phyloP scores from a whole-genome alignment of 1,140 invertebrate species.

The Drosophila quadrilineata region DNA sequence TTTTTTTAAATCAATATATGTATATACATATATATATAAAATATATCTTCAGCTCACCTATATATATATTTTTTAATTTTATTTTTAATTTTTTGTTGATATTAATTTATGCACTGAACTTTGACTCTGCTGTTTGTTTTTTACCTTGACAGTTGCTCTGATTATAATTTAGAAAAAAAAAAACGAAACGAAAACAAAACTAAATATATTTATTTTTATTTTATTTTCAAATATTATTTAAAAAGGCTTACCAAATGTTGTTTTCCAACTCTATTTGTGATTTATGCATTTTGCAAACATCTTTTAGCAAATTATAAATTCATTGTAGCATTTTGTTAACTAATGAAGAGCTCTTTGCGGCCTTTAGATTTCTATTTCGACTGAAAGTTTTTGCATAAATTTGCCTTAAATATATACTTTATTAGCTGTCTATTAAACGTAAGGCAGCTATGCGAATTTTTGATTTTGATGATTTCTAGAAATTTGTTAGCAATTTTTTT shows the following conservation, averaged over 20 bases:
- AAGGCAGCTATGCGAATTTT: too few species aligned
- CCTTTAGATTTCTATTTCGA: too few species aligned
- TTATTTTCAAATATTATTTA: conserved; percentile 4
- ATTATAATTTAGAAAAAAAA: conserved; percentile 18
- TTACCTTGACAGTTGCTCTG: conserved; percentile 53
- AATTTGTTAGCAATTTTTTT: too few species aligned
- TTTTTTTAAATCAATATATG: conserved; percentile 9
- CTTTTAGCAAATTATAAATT: background rate
- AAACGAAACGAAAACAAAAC: too few species aligned
- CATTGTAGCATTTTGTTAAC: too few species aligned
- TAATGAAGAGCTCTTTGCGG: too few species aligned
- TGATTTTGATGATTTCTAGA: too few species aligned
- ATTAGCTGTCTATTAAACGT: too few species aligned
- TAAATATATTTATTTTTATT: conserved; percentile 14
- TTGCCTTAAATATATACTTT: too few species aligned
- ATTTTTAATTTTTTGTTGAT: conserved; percentile 5
- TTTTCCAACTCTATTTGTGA: background rate
- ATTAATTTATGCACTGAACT: conserved; percentile 44
- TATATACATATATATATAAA: too few species aligned
- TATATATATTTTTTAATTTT: conserved; percentile 30
- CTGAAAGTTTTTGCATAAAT: too few species aligned
- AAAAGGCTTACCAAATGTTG: background rate
- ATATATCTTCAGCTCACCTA: background rate
- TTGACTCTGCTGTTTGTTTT: conserved; percentile 58
- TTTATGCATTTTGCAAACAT: too few species aligned